Evolutionary conservation across 92 coral and sea anemone genomes (phyloP).

Genomic region (Zoanthus solanderi): DNA sequence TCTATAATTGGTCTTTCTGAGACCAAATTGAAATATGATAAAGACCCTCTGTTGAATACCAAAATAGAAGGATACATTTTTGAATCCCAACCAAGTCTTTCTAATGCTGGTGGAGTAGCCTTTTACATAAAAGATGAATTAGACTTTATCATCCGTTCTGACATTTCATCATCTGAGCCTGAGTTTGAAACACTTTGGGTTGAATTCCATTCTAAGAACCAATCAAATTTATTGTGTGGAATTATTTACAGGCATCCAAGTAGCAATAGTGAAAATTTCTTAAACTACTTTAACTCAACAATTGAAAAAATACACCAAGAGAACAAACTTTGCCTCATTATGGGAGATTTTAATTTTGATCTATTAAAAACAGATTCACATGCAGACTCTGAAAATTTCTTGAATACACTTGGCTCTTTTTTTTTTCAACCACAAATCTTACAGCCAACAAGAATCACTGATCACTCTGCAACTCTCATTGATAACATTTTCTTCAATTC

Average conservation of each 20-base stretch:
- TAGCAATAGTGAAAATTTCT: background rate
- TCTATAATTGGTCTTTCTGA: background rate
- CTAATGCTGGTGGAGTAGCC: background rate
- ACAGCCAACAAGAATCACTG: too few species aligned
- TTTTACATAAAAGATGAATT: conserved; percentile 3
- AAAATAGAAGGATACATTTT: background rate
- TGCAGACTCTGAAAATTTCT: background rate
- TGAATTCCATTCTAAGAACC: background rate
- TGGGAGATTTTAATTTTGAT: conserved; percentile 5
- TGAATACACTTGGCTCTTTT: conserved; percentile 1
- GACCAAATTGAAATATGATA: background rate
- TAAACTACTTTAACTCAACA: background rate
- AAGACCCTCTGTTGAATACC: background rate
- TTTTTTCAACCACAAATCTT: too few species aligned
- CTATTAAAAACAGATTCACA: background rate
- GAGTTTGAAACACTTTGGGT: background rate
- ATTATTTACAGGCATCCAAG: background rate
- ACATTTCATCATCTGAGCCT: background rate
- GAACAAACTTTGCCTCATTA: background rate
- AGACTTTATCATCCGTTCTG: background rate
- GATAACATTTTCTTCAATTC: background rate
- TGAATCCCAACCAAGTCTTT: background rate
- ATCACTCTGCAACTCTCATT: too few species aligned
- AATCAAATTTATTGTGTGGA: background rate
- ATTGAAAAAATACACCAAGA: conserved; percentile 1